Evolutionary conservation across 2,797 vertebrate genomes (phyloP), one percentile per base, ranked within the genome.

Genomic region (Mormyrops attenuatus): DNA sequence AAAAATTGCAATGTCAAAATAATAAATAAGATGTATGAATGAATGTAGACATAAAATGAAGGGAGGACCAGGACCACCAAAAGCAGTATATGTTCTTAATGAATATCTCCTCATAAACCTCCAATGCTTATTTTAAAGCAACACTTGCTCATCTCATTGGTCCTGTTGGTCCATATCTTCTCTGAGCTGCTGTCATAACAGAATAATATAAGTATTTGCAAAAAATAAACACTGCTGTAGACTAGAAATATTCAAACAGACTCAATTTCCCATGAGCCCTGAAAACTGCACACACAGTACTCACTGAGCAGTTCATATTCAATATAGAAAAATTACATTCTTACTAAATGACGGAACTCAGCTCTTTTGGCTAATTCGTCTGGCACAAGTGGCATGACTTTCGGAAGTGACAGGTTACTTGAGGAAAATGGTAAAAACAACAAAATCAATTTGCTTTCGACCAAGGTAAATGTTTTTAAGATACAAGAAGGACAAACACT

Each of bases 161-260:
- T 97, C 94, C 98, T 95, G 94, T 95, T 97, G 49, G n/a, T n/a
- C 97, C 97, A 0, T 99, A 95, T 98, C 97, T 92, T 99, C 98
- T 91, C 99, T 99, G 90, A 99, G 94, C 98, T 99, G 98, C 98
- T 99, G 91, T 11, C 22, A 0, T 22, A 91, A 89, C 17, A 90
- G 63, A 87, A 86, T 85, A 87, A 86, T 85, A n/a, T 13, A 73
- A 55, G 15, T 5, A 69, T 57, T 30, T 49, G 15, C 63, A 55
- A n/a, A n/a, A 80, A 44, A 44, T n/a, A 44, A 80, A 80, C 5
- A 17, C 38, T 44, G 15, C 73, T 80, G 17, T 80, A 44, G 20
- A 63, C 73, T 8, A 11, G 87, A 60, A 6, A 73, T 63, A 63
- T 2, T 38, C 44, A 77, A 15, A 30, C 38, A 80, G 38, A 80